These are phyloP conservation scores for Umimayanthus kanabou DNA, from an alignment of 92 coral and sea anemone species.

Conservation along the genomic window DNA sequence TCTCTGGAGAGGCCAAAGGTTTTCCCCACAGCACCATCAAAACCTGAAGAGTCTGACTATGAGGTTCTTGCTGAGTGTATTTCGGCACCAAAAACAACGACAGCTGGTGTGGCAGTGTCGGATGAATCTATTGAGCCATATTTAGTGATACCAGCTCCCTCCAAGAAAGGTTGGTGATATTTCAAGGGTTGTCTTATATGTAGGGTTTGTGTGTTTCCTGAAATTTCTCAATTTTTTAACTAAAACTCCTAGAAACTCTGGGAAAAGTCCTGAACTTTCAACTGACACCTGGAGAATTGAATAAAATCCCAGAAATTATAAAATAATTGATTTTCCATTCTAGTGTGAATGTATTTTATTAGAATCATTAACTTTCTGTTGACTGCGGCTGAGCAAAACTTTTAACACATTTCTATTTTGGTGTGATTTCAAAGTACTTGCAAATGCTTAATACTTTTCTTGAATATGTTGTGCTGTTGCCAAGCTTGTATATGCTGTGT, in stretches of 20 bases:
- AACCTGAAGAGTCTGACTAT: neutral
- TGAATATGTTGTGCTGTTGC: too few species aligned
- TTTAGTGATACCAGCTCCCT: neutral
- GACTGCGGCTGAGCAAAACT: too few species aligned
- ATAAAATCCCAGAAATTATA: neutral
- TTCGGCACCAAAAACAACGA: neutral
- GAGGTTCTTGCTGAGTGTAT: neutral
- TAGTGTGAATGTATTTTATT: neutral
- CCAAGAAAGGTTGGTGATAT: neutral
- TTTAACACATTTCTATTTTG: neutral
- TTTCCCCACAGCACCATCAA: neutral
- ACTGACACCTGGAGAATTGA: too few species aligned
- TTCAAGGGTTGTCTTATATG: too few species aligned
- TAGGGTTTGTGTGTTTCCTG: neutral
- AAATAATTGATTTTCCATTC: neutral
- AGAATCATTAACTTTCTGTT: neutral
- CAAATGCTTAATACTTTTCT: too few species aligned
- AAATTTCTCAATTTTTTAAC: neutral
- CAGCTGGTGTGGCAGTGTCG: neutral
- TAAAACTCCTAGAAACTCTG: neutral
- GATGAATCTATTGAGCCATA: neutral
- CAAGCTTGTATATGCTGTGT: too few species aligned
- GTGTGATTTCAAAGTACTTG: too few species aligned
- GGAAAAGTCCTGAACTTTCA: too few species aligned
- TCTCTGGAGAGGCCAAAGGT: slow-evolving; percentile 32